Percentiles rank a stretch among this genome's conserved stretches.
phyloP scores from a whole-genome alignment of 2,888 invertebrate genomes.

The Chorisops tibialis region DNA sequence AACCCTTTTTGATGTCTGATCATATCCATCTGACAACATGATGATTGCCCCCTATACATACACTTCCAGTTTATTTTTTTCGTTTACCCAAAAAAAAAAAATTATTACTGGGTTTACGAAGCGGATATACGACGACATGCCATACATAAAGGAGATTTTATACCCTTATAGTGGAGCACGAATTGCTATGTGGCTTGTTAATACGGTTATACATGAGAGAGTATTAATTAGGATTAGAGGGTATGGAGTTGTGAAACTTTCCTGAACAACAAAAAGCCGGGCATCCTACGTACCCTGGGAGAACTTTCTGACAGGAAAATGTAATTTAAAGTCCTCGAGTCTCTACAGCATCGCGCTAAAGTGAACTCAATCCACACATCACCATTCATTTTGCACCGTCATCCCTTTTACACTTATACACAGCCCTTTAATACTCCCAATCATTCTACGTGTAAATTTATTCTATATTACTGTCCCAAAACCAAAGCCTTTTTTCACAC shows the following conservation, averaged over 20 bases:
- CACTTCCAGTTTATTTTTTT: constrained; percentile 4
- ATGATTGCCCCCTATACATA: constrained; percentile 14
- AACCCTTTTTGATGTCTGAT: not conserved
- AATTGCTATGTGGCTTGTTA: constrained; percentile 9
- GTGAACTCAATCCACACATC: not conserved
- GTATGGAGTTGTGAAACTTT: not conserved
- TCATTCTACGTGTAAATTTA: no score
- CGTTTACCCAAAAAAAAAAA: not conserved
- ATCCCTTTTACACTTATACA: no score
- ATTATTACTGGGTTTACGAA: constrained; percentile 1
- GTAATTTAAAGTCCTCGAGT: constrained; percentile 20
- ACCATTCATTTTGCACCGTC: not conserved
- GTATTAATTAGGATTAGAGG: constrained; percentile 30
- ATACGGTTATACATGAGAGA: constrained; percentile 27
- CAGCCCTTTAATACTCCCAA: no score
- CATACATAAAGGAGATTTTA: constrained; percentile 7
- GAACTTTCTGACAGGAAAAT: constrained; percentile 26
- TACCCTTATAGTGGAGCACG: not conserved
- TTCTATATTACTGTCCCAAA: no score
- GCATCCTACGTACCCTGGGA: not conserved
- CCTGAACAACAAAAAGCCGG: not conserved
- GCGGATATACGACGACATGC: constrained; percentile 7
- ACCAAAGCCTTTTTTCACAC: no score
- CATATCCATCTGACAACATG: constrained; percentile 9
- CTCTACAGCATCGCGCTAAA: not conserved